These are phyloP conservation scores for Marmota monax DNA, from an alignment of 2,113 vertebrate genomes.

Conservation along the genomic window DNA sequence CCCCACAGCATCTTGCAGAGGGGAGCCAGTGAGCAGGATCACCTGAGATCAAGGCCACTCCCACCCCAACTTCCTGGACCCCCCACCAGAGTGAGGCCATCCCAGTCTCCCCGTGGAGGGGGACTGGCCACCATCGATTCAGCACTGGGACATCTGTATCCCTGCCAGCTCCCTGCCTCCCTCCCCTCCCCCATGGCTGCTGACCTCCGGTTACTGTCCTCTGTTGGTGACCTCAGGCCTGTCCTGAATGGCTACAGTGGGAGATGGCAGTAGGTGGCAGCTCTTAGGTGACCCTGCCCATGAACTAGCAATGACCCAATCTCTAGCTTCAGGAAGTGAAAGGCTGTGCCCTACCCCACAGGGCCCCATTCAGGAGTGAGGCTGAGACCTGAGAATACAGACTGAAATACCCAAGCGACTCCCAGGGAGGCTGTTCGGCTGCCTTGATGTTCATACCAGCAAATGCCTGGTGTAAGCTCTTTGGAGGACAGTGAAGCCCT, in stretches of 20 bases:
- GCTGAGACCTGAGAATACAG: not conserved
- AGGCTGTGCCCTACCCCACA: accelerated
- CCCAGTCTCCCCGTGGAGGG: not conserved
- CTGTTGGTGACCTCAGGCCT: not conserved
- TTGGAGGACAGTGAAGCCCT: not conserved
- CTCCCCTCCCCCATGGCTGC: not conserved
- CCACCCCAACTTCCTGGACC: not conserved
- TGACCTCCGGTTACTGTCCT: not conserved
- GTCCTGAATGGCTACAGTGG: no score
- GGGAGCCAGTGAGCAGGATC: not conserved
- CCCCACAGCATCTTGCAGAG: not conserved
- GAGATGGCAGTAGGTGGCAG: not conserved
- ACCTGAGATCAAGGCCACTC: not conserved
- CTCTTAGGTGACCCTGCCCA: not conserved
- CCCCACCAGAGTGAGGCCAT: not conserved
- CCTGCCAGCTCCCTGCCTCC: not conserved
- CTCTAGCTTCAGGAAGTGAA: not conserved
- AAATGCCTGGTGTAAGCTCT: no score
- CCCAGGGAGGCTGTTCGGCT: not conserved
- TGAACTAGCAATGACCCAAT: no score
- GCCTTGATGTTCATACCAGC: not conserved
- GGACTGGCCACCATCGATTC: not conserved
- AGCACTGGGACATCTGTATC: not conserved
- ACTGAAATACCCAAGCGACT: not conserved
- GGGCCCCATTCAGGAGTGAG: not conserved